Evolutionary conservation across 2,113 vertebrate species (phyloP).

Genomic region (Lagopus muta): DNA sequence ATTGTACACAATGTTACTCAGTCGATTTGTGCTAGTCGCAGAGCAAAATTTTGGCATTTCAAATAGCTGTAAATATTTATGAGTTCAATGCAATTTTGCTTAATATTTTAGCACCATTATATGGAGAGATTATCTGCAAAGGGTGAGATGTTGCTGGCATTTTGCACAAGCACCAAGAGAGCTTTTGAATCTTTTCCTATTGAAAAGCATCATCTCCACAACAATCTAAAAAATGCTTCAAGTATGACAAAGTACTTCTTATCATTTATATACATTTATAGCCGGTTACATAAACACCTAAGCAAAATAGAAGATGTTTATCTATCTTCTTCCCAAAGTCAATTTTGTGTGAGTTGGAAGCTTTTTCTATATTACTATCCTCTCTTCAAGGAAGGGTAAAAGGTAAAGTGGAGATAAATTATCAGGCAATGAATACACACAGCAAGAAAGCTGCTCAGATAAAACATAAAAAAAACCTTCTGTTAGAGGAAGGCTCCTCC

Average conservation of each 20-base stretch:
- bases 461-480: neutral
- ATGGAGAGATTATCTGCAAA: slow-evolving; percentile 33
- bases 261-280: neutral
- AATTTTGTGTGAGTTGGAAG: neutral
- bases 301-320: neutral
- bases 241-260: neutral
- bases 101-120: slow-evolving; percentile 35
- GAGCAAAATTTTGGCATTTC: slow-evolving; percentile 47
- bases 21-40: slow-evolving; percentile 35
- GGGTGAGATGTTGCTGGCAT: slow-evolving; percentile 23
- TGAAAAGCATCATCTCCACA: neutral
- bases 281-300: neutral
- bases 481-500: neutral
- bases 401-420: neutral
- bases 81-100: slow-evolving; percentile 45
- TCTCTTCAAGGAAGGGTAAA: neutral
- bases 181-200: neutral
- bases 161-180: neutral
- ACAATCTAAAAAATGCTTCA: neutral
- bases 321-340: neutral
- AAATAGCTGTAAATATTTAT: slow-evolving; percentile 69
- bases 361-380: neutral
- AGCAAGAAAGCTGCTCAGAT: neutral
- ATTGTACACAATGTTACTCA: slow-evolving; percentile 25
- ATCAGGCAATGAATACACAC: neutral